Evolutionary conservation across 30 jellyfish, hydroid and myxozoan species (phyloP).

Genomic region (Aurelia aurita): DNA sequence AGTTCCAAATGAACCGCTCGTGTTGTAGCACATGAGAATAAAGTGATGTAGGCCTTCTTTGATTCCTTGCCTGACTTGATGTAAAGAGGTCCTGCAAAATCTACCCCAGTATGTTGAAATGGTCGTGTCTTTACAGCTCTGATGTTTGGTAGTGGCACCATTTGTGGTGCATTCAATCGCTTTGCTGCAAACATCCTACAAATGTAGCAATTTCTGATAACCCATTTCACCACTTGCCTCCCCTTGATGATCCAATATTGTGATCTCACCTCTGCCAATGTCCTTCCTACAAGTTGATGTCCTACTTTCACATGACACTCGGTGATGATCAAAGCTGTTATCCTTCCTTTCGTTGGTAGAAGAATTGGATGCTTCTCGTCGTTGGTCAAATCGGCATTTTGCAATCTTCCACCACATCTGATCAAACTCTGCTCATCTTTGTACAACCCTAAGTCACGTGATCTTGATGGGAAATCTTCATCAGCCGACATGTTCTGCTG

Average conservation of each 20-base stretch:
- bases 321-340: neutral
- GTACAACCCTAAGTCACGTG: neutral
- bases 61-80: neutral
- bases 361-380: constrained; percentile 5
- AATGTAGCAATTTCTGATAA: neutral
- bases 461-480: neutral
- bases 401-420: constrained; percentile 1
- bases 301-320: constrained; percentile 1
- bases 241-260: neutral
- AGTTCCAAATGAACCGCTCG: constrained; percentile 31
- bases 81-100: constrained; percentile 25
- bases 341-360: neutral
- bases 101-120: constrained; percentile 34
- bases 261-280: constrained; percentile 6
- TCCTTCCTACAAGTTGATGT: neutral
- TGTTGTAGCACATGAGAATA: neutral
- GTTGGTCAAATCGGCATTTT: neutral
- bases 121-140: constrained; percentile 13
- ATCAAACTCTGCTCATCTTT: neutral
- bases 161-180: neutral
- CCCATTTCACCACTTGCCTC: neutral
- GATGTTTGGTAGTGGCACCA: neutral
- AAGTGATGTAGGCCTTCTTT: neutral
- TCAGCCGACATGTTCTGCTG: neutral
- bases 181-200: constrained; percentile 21